Evolutionary conservation across 2,888 invertebrate species (phyloP).

Genomic region (Pollenia angustigena): DNA sequence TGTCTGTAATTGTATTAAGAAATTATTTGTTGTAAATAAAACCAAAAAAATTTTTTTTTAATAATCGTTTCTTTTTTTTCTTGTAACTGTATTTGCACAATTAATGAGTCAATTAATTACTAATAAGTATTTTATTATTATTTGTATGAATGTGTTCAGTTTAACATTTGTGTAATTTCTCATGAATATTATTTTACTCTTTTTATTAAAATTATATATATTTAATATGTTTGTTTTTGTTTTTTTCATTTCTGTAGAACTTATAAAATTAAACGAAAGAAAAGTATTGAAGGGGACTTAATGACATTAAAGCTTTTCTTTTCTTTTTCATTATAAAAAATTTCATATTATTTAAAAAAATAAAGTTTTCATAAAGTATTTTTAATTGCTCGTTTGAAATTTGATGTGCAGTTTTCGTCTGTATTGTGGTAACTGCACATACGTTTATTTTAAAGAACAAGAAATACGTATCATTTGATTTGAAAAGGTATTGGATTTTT

Average conservation of each 20-base stretch:
- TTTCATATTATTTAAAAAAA: too few relatives aligned
- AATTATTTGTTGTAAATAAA: conserved; percentile 42
- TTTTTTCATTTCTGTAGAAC: not conserved
- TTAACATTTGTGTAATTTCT: conserved; percentile 47
- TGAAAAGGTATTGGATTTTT: too few relatives aligned
- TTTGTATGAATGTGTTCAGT: not conserved
- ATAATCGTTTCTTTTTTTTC: conserved; percentile 28
- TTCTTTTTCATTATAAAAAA: too few relatives aligned
- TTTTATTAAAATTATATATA: conserved; percentile 15
- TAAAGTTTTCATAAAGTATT: too few relatives aligned
- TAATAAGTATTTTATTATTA: conserved; percentile 19
- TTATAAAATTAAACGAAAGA: not conserved
- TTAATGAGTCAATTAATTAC: conserved; percentile 66
- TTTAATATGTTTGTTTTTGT: not conserved
- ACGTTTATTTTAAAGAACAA: too few relatives aligned
- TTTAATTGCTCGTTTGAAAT: too few relatives aligned
- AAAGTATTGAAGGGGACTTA: not conserved
- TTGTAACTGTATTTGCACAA: conserved; percentile 69
- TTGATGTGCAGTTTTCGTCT: too few relatives aligned
- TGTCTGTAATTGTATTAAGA: conserved; percentile 68
- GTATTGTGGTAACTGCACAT: too few relatives aligned
- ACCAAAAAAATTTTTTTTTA: conserved; percentile 46
- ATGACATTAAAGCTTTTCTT: conserved; percentile 18
- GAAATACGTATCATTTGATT: too few relatives aligned
- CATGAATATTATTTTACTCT: conserved; percentile 9